Conservation (phyloP, 2,888 invertebrate genomes). For the Chymomyza caudatula region DNA sequence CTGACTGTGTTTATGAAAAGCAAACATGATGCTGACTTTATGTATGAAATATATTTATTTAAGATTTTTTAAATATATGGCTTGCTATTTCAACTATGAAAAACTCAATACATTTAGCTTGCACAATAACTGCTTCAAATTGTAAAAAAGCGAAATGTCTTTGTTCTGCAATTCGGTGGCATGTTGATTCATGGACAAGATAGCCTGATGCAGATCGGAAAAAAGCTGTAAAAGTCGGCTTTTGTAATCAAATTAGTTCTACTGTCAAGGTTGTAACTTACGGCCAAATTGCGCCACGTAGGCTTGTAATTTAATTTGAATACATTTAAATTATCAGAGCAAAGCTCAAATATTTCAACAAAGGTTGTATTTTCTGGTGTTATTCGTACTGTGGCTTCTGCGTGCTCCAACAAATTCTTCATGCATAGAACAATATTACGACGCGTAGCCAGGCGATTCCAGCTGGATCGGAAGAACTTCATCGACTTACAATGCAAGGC, state of each 20-base stretch:
- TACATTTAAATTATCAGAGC: constrained; percentile 60
- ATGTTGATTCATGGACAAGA: constrained; percentile 55
- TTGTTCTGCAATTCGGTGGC: constrained; percentile 50
- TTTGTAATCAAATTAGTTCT: background rate
- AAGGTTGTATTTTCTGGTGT: constrained; percentile 70
- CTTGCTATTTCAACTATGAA: constrained; percentile 42
- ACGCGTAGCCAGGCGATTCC: constrained; percentile 74
- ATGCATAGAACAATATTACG: constrained; percentile 66
- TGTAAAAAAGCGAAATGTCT: constrained; percentile 50
- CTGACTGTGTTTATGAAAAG: constrained; percentile 14
- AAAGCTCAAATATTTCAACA: constrained; percentile 69
- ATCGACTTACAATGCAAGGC: constrained; percentile 63
- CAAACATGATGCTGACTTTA: constrained; percentile 1
- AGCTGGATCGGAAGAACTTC: constrained; percentile 65
- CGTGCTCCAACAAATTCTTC: constrained; percentile 50
- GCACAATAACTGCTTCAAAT: constrained; percentile 56
- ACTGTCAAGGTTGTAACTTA: constrained; percentile 45
- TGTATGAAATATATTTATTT: constrained; percentile 9
- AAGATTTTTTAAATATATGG: constrained; percentile 6
- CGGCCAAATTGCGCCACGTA: constrained; percentile 73
- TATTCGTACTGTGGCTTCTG: constrained; percentile 55
- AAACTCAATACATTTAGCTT: constrained; percentile 65
- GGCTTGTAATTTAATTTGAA: constrained; percentile 58
- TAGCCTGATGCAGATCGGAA: constrained; percentile 70
- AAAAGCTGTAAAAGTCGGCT: constrained; percentile 62